These are phyloP conservation scores for Callipepla squamata DNA, from an alignment of 2,113 vertebrate species.

Conservation along the genomic window DNA sequence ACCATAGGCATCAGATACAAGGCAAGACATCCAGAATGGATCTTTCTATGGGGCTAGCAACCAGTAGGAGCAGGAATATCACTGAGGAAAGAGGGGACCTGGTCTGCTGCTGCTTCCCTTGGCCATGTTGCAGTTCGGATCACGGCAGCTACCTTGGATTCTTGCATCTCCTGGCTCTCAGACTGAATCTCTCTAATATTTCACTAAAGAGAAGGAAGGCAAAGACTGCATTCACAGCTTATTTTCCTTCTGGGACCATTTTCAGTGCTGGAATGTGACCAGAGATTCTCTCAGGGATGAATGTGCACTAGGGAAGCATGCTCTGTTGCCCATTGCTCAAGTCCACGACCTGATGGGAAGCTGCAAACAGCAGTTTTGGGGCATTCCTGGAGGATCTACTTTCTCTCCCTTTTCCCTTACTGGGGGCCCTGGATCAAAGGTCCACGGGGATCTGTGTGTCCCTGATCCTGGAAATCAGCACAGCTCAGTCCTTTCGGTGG, in stretches of 20 bases:
- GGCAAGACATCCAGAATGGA: background rate
- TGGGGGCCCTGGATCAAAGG: background rate
- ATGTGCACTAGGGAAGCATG: background rate
- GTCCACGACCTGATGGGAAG: background rate
- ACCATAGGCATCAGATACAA: background rate
- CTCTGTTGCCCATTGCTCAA: background rate
- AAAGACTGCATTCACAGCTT: background rate
- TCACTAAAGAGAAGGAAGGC: too few species aligned
- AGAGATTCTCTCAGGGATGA: background rate
- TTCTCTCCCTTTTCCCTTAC: background rate
- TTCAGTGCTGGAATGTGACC: rapidly evolving
- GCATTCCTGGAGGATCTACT: background rate
- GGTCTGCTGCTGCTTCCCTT: background rate
- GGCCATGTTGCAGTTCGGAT: background rate
- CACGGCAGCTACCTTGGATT: background rate
- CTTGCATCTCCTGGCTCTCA: background rate
- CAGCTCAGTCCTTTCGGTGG: background rate
- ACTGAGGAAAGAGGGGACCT: background rate
- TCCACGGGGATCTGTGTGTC: background rate
- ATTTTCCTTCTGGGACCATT: background rate
- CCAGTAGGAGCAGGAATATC: background rate
- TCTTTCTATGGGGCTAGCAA: background rate
- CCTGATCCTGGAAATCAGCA: background rate
- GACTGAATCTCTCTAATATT: background rate
- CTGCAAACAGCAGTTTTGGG: background rate